Percentiles rank a stretch among this genome's conserved stretches.
Evolutionary conservation across 2,888 invertebrate genomes (phyloP).

Genomic region (Rhabditophanes sp.): DNA sequence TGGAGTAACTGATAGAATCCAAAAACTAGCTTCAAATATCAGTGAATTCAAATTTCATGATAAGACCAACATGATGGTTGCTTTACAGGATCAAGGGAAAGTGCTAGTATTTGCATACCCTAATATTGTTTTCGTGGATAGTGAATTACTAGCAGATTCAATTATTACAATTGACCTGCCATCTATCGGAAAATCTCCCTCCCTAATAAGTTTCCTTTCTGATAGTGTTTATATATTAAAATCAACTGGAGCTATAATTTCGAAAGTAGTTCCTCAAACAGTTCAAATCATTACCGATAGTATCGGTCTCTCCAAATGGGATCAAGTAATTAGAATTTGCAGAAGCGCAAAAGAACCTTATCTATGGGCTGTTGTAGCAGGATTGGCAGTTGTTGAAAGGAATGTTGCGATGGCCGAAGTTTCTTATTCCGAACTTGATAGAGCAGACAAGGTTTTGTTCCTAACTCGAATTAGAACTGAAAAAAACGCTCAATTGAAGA

Average conservation of each 20-base stretch:
- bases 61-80: constrained; percentile 53
- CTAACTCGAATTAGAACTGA: constrained; percentile 27
- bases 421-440: constrained; percentile 79
- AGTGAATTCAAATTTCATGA: constrained; percentile 59
- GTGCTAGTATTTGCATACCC: constrained; percentile 70
- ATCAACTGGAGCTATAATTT: constrained; percentile 58
- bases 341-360: constrained; percentile 51
- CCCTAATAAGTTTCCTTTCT: constrained; percentile 14
- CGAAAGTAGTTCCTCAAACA: constrained; percentile 63
- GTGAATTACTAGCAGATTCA: constrained; percentile 56
- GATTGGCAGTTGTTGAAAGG: constrained; percentile 68
- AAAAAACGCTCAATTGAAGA: constrained; percentile 45
- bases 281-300: constrained; percentile 50
- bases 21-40: constrained; percentile 59
- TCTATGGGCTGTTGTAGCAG: constrained; percentile 87
- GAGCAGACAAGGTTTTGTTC: constrained; percentile 48
- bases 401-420: constrained; percentile 79
- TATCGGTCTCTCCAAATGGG: constrained; percentile 64
- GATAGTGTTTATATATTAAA: constrained; percentile 2
- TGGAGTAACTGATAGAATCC: constrained; percentile 53
- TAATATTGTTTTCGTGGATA: constrained; percentile 58
- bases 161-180: constrained; percentile 46
- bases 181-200: constrained; percentile 37
- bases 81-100: constrained; percentile 58
- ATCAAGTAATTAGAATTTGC: constrained; percentile 66